Percentiles rank a stretch among this genome's conserved stretches.
Evolutionary conservation across 2,888 invertebrate genomes (phyloP).

Genomic region (Netelia virgata): DNA sequence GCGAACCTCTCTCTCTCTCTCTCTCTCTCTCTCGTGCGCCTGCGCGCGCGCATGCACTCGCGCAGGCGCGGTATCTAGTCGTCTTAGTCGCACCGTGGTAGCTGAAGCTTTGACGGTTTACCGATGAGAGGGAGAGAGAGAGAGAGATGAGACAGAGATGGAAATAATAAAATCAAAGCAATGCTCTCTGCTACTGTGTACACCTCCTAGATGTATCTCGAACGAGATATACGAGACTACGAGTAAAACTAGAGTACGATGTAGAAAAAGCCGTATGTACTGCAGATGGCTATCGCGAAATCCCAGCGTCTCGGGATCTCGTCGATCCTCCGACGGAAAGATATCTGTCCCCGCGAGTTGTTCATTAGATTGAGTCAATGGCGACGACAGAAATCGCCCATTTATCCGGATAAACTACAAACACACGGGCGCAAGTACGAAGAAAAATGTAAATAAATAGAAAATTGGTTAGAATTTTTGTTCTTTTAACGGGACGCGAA

Average conservation of each 20-base stretch:
- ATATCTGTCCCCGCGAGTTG: constrained; percentile 6
- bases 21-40: too few relatives aligned
- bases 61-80: constrained; percentile 69
- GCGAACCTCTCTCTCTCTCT: constrained; percentile 61
- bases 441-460: too few relatives aligned
- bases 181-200: constrained; percentile 41
- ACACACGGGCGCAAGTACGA: too few relatives aligned
- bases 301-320: neutral
- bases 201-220: constrained; percentile 18
- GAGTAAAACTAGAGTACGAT: constrained; percentile 33
- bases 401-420: constrained; percentile 26
- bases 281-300: constrained; percentile 23
- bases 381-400: constrained; percentile 9
- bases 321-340: neutral
- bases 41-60: neutral
- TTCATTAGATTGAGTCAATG: constrained; percentile 31
- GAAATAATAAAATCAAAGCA: constrained; percentile 63
- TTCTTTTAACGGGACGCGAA: too few relatives aligned
- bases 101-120: constrained; percentile 67
- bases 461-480: too few relatives aligned
- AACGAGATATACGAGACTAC: neutral
- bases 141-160: constrained; percentile 62
- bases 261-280: constrained; percentile 10
- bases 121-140: constrained; percentile 50
- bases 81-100: constrained; percentile 62